Conservation (phyloP, 2,113 vertebrate genomes). For the Ploceus nigricollis region DNA sequence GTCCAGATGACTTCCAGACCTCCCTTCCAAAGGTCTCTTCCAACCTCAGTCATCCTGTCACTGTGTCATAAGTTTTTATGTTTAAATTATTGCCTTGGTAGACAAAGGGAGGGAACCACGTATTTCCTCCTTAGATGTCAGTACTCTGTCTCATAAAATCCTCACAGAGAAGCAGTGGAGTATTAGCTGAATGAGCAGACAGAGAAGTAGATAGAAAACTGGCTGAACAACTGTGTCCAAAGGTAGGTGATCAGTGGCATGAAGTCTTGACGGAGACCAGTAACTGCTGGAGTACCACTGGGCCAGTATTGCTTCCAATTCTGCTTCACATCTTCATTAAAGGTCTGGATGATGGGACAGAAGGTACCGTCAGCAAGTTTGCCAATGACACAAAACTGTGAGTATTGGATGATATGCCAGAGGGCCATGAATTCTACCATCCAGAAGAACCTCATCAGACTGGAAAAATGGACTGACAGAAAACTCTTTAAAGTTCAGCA, state of each 20-base stretch:
- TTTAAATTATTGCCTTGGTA: background rate
- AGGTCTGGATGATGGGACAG: background rate
- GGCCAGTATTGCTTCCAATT: background rate
- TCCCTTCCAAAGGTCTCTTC: background rate
- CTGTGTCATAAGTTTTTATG: background rate
- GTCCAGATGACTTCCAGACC: background rate
- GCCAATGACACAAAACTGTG: background rate
- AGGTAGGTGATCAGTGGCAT: no score
- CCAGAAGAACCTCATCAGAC: background rate
- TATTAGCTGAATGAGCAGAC: background rate
- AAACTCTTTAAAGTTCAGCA: background rate
- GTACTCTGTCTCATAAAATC: background rate
- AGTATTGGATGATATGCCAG: background rate
- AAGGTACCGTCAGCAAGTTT: background rate
- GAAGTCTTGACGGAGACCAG: background rate
- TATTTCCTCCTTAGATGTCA: background rate
- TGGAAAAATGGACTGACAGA: background rate
- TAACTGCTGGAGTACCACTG: background rate
- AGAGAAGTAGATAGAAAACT: background rate
- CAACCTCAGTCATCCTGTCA: background rate
- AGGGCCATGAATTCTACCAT: background rate
- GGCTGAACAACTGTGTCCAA: background rate
- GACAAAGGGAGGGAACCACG: background rate
- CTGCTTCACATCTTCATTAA: background rate
- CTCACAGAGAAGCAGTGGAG: background rate